These are phyloP conservation scores for Apostichopus parvimensis DNA, from an alignment of 35 echinoderm and acorn worm genomes.

Conservation along the genomic window DNA sequence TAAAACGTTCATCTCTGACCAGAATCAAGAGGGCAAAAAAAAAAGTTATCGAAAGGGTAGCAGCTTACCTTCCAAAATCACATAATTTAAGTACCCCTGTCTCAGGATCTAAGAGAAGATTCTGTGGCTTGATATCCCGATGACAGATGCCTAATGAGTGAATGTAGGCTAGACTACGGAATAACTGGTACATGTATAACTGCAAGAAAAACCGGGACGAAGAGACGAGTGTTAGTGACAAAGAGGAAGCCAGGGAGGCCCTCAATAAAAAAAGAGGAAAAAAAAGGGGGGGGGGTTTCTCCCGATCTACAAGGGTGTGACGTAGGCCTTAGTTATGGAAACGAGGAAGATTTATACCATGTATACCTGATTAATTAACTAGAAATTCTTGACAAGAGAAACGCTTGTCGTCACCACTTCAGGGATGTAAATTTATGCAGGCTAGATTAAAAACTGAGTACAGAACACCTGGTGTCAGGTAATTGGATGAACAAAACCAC, in stretches of 20 bases:
- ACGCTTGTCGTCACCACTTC: too few species aligned
- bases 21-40: not conserved
- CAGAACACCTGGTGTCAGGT: too few species aligned
- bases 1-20: too few species aligned
- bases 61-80: slow-evolving; percentile 97
- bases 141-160: slow-evolving; percentile 99
- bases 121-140: slow-evolving; percentile 97
- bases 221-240: not conserved
- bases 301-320: too few species aligned
- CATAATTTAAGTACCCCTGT: slow-evolving; percentile 94
- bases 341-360: too few species aligned
- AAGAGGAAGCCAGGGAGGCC: not conserved
- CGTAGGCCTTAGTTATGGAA: too few species aligned
- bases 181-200: slow-evolving; percentile 99
- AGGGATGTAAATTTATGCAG: too few species aligned
- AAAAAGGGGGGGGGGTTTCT: not conserved
- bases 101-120: slow-evolving; percentile 93
- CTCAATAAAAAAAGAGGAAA: not conserved
- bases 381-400: too few species aligned
- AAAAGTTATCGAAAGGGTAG: not conserved
- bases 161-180: slow-evolving; percentile 99
- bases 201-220: slow-evolving; percentile 54
- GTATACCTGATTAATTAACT: too few species aligned
- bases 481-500: not conserved
- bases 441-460: too few species aligned